phyloP scores from a whole-genome alignment of 2,797 vertebrate genomes.

The Thalassophryne amazonica region DNA sequence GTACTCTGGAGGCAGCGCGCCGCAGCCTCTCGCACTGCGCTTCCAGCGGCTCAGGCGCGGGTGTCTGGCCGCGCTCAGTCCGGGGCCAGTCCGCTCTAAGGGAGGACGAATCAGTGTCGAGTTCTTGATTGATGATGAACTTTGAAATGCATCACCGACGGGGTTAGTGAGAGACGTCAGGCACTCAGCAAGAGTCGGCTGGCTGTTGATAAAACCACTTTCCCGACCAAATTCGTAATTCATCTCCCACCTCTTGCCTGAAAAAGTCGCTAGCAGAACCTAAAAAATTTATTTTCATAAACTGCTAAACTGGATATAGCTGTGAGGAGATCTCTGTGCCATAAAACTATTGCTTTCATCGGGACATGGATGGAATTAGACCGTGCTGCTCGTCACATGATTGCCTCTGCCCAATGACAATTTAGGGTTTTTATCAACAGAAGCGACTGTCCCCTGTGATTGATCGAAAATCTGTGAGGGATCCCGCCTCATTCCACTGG shows the following conservation, averaged over 20 bases:
- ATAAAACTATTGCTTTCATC: constrained; percentile 98
- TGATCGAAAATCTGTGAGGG: constrained; percentile 96
- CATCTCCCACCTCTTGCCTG: constrained; percentile 92
- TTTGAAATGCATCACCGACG: constrained; percentile 99
- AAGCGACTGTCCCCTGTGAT: constrained; percentile 98
- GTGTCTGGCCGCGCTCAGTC: constrained; percentile 90
- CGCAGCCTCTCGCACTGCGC: constrained; percentile 84
- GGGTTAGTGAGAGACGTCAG: constrained; percentile 97
- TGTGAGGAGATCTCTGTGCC: constrained; percentile 94
- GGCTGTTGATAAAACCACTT: constrained; percentile 99
- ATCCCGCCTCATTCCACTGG: constrained; percentile 94
- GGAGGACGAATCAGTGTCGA: constrained; percentile 98
- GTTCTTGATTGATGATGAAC: constrained; percentile 99
- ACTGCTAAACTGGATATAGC: constrained; percentile 92
- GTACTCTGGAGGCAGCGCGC: constrained; percentile 89
- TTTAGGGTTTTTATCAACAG: constrained; percentile 98
- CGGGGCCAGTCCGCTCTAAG: constrained; percentile 95
- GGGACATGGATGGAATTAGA: constrained; percentile 99
- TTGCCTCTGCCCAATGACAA: constrained; percentile 99
- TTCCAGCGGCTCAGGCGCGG: constrained; percentile 91
- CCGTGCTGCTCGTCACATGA: constrained; percentile 99
- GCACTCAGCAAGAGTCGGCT: constrained; percentile 99
- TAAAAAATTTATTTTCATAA: constrained; percentile 74
- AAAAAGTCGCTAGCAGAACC: constrained; percentile 76
- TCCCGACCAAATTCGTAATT: constrained; percentile 99